These are phyloP conservation scores for Leucophenga varia DNA, from an alignment of 1,140 invertebrate species.

Conservation along the genomic window DNA sequence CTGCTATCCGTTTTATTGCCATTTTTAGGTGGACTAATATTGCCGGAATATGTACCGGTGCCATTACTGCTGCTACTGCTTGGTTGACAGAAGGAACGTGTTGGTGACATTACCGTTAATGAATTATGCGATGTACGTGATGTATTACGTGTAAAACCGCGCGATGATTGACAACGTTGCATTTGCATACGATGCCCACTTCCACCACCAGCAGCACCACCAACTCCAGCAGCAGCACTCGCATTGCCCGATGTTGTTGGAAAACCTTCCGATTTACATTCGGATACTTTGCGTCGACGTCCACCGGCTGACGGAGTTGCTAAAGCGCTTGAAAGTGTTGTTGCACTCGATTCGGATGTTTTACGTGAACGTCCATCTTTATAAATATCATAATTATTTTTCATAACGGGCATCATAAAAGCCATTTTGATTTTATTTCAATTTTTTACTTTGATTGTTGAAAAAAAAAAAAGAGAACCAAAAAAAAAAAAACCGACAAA, in stretches of 20 bases:
- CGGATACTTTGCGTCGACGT: constrained; percentile 75
- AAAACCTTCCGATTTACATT: constrained; percentile 76
- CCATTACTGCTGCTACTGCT: too few species aligned
- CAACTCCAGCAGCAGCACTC: constrained; percentile 56
- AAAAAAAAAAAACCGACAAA: too few species aligned
- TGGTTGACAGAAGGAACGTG: constrained; percentile 62
- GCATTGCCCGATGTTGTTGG: constrained; percentile 62
- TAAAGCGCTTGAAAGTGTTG: constrained; percentile 52
- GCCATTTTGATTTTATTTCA: too few species aligned
- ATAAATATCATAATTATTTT: constrained; percentile 91
- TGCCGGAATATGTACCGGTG: too few species aligned
- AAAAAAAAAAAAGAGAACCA: too few species aligned
- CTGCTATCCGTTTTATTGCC: constrained; percentile 46
- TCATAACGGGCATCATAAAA: constrained; percentile 91
- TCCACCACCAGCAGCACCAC: constrained; percentile 65
- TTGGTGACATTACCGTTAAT: constrained; percentile 63
- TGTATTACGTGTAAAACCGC: constrained; percentile 60
- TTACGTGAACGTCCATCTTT: constrained; percentile 74
- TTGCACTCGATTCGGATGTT: constrained; percentile 69
- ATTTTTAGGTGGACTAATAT: constrained; percentile 30
- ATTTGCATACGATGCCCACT: constrained; percentile 59
- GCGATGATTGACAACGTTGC: constrained; percentile 44
- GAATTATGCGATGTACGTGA: constrained; percentile 62
- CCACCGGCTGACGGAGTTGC: constrained; percentile 41
- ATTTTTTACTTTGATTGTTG: too few species aligned